Evolutionary conservation across 1,140 invertebrate species (phyloP), one percentile per base, ranked within the genome.

Genomic region (Brachionus rotundiformis): DNA sequence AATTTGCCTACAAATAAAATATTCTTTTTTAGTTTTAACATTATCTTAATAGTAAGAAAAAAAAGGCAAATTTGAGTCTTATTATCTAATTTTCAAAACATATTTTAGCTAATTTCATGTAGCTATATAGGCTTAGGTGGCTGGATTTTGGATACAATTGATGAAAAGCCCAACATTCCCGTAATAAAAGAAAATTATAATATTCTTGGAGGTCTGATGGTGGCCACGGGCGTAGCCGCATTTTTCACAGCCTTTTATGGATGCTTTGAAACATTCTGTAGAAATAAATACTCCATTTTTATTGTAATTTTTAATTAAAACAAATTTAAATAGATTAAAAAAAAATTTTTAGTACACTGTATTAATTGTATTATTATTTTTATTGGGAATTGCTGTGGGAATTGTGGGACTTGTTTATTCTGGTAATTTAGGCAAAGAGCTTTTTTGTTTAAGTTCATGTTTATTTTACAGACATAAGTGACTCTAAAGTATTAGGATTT

Each of bases 1-100:
- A 23, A 68, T 68, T 13, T 68, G 31, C 63, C 63, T 19, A 68
- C 33, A 16, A 68, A 68, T 36, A 68, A 41, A 36, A 68, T 68
- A 33, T 16, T 68, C 2, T 33, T 68, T 39, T 33, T 33, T 13
- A 16, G 16, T 13, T 68, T 68, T 16, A 68, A 68, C 16, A 33
- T 68, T 19, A 8, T 68, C 16, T 36, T 68, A 16, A 19, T 68
- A 36, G 63, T 68, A 68, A 68, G 29, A 36, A 16, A 36, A 36
- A 19, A 68, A n/a, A n/a, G n/a, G n/a, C n/a, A n/a, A n/a, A n/a
- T n/a, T 36, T n/a, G n/a, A 19, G 29, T 68, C 23, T n/a, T 25
- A 61, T 54, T 4, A 54, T n/a, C 19, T 54, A 6, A 2, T 2
- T 63, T 5, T n/a, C 5, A 31, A 63, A n/a, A 0, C n/a, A n/a